Evolutionary conservation across 2,113 vertebrate genomes (phyloP).

Genomic region (Sceloporus undulatus): DNA sequence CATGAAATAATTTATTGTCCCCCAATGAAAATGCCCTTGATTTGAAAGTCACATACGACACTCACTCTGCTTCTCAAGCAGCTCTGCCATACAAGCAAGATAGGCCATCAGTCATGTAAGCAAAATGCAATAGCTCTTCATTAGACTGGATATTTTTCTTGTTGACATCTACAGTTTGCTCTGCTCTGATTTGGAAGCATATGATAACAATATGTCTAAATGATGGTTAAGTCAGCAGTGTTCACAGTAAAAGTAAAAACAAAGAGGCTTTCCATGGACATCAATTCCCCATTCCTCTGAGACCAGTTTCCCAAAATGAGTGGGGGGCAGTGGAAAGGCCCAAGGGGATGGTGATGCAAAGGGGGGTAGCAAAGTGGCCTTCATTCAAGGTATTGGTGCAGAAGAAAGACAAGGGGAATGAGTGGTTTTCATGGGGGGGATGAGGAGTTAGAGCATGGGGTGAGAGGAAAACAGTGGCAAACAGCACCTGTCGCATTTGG

Average conservation of each 20-base stretch:
- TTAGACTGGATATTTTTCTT: conserved; percentile 57
- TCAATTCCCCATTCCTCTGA: neutral
- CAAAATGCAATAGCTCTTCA: conserved; percentile 38
- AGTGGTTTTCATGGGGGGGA: too few species aligned
- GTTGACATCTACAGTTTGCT: conserved; percentile 45
- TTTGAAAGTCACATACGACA: conserved; percentile 41
- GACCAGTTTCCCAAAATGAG: neutral
- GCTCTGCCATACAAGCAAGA: conserved; percentile 34
- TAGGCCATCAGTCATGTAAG: conserved; percentile 44
- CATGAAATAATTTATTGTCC: conserved; percentile 54
- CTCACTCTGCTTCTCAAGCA: conserved; percentile 43
- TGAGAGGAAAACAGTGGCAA: too few species aligned
- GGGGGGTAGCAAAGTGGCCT: too few species aligned
- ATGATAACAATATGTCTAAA: conserved; percentile 3
- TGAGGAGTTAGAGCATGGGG: too few species aligned
- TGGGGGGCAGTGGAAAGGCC: too few species aligned
- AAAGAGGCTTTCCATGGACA: neutral
- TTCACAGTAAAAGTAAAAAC: neutral
- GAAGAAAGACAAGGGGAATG: too few species aligned
- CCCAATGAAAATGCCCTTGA: conserved; percentile 58
- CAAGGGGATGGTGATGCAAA: too few species aligned
- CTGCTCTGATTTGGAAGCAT: conserved; percentile 17
- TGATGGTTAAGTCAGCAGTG: neutral
- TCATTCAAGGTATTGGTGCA: too few species aligned
- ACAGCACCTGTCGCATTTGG: too few species aligned